Evolutionary conservation across 2,797 vertebrate species (phyloP).

Genomic region (Poeciliopsis infans): DNA sequence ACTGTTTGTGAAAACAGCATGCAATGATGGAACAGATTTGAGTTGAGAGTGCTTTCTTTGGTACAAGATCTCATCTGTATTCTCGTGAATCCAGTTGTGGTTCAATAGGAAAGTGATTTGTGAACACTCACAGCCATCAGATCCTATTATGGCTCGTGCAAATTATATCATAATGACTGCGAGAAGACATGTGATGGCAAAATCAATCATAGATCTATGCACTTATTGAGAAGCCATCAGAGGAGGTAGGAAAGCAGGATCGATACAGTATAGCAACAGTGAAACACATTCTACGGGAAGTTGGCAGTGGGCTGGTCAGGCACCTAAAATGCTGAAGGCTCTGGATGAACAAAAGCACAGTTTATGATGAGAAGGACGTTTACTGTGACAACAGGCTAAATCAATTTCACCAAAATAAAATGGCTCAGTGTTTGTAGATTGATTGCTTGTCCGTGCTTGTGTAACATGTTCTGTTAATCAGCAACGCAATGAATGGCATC

Average conservation of each 20-base stretch:
- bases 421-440: neutral
- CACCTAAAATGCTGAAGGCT: conserved; percentile 23
- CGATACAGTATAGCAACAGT: conserved; percentile 67
- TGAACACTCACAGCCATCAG: conserved; percentile 78
- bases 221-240: conserved; percentile 77
- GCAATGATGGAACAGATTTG: conserved; percentile 23
- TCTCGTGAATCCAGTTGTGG: conserved; percentile 57
- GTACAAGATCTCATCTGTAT: conserved; percentile 51
- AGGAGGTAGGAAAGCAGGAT: conserved; percentile 55
- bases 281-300: conserved; percentile 50
- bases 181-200: conserved; percentile 74
- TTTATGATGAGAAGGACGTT: conserved; percentile 38
- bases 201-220: conserved; percentile 80
- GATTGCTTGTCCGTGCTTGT: neutral
- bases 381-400: conserved; percentile 31
- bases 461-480: neutral
- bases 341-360: conserved; percentile 25
- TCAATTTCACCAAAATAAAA: conserved; percentile 44
- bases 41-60: conserved; percentile 32
- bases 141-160: conserved; percentile 73
- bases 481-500: neutral
- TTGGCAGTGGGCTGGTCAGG: conserved; percentile 34
- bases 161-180: conserved; percentile 77
- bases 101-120: conserved; percentile 81
- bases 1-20: conserved; percentile 1